Conservation (phyloP, 2,797 vertebrate genomes). For the Ambastaia sidthimunki region DNA sequence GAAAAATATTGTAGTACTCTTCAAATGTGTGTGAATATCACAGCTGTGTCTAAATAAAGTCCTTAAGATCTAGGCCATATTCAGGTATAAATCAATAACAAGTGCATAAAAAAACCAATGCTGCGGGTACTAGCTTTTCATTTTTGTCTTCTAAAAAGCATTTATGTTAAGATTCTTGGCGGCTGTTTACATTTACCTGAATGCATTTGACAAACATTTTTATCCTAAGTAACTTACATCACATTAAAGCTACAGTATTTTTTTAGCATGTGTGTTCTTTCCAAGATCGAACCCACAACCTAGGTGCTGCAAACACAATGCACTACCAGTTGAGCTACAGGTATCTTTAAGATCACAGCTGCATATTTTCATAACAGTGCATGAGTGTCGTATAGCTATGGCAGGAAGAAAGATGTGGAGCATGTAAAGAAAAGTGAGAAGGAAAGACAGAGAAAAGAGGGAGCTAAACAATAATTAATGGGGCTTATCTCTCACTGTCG, state of each 20-base stretch:
- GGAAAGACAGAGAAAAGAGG: constrained; percentile 43
- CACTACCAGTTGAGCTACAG: too few species aligned
- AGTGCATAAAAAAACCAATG: neutral
- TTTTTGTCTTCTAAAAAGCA: neutral
- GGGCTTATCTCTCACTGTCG: constrained; percentile 74
- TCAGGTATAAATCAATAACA: constrained; percentile 7
- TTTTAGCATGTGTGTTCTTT: too few species aligned
- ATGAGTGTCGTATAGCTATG: neutral
- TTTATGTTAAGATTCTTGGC: neutral
- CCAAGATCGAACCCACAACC: neutral
- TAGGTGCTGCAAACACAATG: too few species aligned
- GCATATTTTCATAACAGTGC: neutral
- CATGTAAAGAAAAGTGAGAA: constrained; percentile 34
- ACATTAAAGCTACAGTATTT: too few species aligned
- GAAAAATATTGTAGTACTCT: neutral
- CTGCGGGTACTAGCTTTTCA: neutral
- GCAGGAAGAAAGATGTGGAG: neutral
- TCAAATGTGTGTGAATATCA: constrained; percentile 18
- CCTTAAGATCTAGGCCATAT: neutral
- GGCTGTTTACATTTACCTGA: too few species aligned
- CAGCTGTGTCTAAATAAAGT: constrained; percentile 9
- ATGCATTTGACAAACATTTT: too few species aligned
- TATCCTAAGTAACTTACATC: too few species aligned
- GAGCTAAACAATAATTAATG: constrained; percentile 70
- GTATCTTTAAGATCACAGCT: too few species aligned